Evolutionary conservation across 2,888 invertebrate genomes (phyloP), one percentile per base, ranked within the genome.

Genomic region (Eustalomyia histrio): DNA sequence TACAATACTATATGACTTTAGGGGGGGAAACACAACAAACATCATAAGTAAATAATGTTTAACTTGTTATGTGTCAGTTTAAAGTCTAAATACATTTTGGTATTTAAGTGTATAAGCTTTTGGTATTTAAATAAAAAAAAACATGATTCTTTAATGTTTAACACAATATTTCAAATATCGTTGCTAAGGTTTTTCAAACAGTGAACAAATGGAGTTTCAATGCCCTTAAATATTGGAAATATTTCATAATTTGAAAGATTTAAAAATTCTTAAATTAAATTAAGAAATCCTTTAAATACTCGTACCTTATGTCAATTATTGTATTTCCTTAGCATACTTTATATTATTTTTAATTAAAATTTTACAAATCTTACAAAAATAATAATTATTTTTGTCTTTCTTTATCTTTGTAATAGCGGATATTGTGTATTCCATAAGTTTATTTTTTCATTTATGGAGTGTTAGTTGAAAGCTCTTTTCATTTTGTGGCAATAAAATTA

Each of bases 401-500:
- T 61, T 47, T 79, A 73, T 73, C 72, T 60, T 73, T 67, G 55
- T 79, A 67, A 73, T 67, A 61, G 72, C 43, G 43, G 43, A 67
- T 72, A 8, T 33, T 33, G 4, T 29, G 7, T 29, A 33, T 57
- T 65, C 35, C 58, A 58, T 64, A 60, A 29, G 29, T 29, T 29
- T 29, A 29, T 29, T 29, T 6, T 4, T 29, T 29, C 43, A n/a
- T n/a, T 65, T 61, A 53, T 47, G n/a, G 12, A 18, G 29, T 58
- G 69, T 57, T 57, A 9, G 78, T 47, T 73, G 61, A 72, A 61
- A 79, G 78, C 72, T 73, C 43, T 73, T 24, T 5, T 55, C 65
- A 60, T 78, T 78, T 52, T 60, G 60, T 78, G n/a, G 69, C 76
- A 74, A 75, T 79, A 79, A 79, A 79, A 64, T 55, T 64, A 43